Base-by-base conservation (phyloP, 1,140 invertebrate species). In the Lordiphosa clarofinis region DNA sequence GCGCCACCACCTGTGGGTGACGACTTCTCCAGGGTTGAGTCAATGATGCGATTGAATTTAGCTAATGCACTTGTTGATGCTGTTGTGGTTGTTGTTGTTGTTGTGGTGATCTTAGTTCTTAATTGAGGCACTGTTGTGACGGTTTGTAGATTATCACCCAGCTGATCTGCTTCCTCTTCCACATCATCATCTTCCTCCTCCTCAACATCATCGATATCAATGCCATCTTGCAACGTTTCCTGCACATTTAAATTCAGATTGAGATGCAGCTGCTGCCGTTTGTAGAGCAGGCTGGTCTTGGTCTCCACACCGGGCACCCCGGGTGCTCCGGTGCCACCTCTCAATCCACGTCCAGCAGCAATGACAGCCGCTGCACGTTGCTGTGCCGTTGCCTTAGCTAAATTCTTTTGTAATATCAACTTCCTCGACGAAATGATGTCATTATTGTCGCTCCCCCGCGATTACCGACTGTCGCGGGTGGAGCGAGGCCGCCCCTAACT, bases 401-500 rank as follows among this genome's bases (percentile, higher is more conserved):
- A 87, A 87, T 88, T 88, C 79, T 87, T 87, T 71, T 82, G 87
- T 73, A 88, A 79, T 84, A 88, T 88, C 82, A 88, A 84, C 87
- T 79, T 84, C 86, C 86, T 88, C 82, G 86, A 88, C 87, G 87
- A 89, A 89, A 89, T 89, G 87, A 87, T 82, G 78, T 67, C 87
- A 89, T 89, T 89, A 89, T 89, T 89, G 87, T 89, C 87, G 87
- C 87, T 89, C 87, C 87, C 87, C 87, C 87, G 87, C 87, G 87
- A 89, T 89, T 89, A 89, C 88, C 88, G 88, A 76, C 88, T 89
- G 66, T 89, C 88, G 73, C 88, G 88, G 76, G 88, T 87, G 87
- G 88, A 89, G 88, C 88, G 88, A 87, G 88, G 87, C 89, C 90
- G 90, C 90, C 91, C 92, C 94, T 96, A 96, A 94, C 95, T 96